Percentiles rank a stretch among this genome's conserved stretches.
These are phyloP conservation scores for Grus americana DNA, from an alignment of 2,113 vertebrate genomes.

Conservation along the genomic window DNA sequence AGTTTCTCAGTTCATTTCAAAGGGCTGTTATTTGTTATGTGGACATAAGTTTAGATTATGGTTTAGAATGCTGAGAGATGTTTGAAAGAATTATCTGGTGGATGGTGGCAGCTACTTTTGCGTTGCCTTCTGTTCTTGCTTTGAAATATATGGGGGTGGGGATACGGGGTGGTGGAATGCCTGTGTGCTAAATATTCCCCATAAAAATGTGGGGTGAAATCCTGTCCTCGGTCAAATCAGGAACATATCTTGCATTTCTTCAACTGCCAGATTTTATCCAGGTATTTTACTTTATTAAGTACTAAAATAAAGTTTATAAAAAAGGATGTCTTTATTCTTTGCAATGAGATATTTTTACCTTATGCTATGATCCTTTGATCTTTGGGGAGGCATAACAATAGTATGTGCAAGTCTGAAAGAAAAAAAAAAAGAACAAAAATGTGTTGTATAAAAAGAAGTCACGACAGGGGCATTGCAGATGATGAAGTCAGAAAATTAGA, in stretches of 20 bases:
- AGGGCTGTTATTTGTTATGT: conserved; percentile 65
- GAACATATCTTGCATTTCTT: neutral
- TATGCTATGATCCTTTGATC: conserved; percentile 13
- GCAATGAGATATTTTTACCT: conserved; percentile 23
- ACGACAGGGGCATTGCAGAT: neutral
- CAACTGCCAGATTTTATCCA: conserved; percentile 1
- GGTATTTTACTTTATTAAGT: conserved; percentile 41
- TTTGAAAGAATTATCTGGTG: conserved; percentile 69
- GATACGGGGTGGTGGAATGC: neutral
- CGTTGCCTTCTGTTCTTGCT: conserved; percentile 55
- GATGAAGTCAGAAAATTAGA: conserved; percentile 35
- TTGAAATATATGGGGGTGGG: conserved; percentile 2
- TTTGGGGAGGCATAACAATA: neutral
- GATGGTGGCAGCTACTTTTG: conserved; percentile 52
- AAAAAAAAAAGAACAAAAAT: neutral
- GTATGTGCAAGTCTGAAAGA: neutral
- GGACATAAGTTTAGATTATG: conserved; percentile 68
- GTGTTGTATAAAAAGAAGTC: conserved; percentile 31
- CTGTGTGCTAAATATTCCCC: neutral
- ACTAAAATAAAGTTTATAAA: conserved; percentile 6
- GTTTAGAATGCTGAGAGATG: conserved; percentile 58
- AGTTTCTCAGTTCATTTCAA: conserved; percentile 67
- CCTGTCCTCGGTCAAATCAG: neutral
- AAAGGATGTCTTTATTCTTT: neutral
- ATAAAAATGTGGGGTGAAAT: conserved; percentile 9